phyloP scores from a whole-genome alignment of 2,797 vertebrate species.

The Percopsis omiscomaycus region DNA sequence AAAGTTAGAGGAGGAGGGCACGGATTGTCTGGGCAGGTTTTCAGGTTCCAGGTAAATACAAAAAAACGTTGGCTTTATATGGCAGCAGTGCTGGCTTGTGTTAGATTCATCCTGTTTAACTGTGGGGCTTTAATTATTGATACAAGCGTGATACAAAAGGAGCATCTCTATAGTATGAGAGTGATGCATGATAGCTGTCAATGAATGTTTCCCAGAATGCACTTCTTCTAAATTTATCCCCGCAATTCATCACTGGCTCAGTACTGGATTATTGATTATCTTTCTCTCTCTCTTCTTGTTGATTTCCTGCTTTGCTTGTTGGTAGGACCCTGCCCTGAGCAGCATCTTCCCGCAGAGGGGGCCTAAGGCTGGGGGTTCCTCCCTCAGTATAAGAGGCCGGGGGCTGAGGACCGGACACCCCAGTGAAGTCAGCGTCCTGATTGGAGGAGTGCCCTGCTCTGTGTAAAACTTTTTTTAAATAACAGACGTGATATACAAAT shows the following conservation, averaged over 20 bases:
- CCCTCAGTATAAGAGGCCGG: slow-evolving; percentile 83
- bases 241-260: slow-evolving; percentile 41
- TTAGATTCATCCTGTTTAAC: neutral
- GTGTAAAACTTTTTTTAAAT: slow-evolving; percentile 74
- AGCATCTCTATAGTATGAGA: slow-evolving; percentile 37
- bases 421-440: slow-evolving; percentile 83
- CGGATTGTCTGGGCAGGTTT: slow-evolving; percentile 82
- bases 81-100: neutral
- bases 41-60: slow-evolving; percentile 87
- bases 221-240: slow-evolving; percentile 36
- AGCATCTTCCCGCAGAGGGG: slow-evolving; percentile 85
- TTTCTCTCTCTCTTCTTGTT: slow-evolving; percentile 4
- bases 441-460: slow-evolving; percentile 87
- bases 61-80: neutral
- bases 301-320: slow-evolving; percentile 12
- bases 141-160: slow-evolving; percentile 25
- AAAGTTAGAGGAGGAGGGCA: slow-evolving; percentile 86
- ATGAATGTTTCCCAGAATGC: slow-evolving; percentile 49
- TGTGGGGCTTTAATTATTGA: slow-evolving; percentile 8
- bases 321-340: slow-evolving; percentile 85
- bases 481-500: neutral
- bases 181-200: slow-evolving; percentile 14
- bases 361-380: slow-evolving; percentile 90
- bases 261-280: slow-evolving; percentile 46
- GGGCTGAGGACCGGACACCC: slow-evolving; percentile 86